Conservation (phyloP, 2,888 invertebrate genomes). For the Phaonia tiefii region DNA sequence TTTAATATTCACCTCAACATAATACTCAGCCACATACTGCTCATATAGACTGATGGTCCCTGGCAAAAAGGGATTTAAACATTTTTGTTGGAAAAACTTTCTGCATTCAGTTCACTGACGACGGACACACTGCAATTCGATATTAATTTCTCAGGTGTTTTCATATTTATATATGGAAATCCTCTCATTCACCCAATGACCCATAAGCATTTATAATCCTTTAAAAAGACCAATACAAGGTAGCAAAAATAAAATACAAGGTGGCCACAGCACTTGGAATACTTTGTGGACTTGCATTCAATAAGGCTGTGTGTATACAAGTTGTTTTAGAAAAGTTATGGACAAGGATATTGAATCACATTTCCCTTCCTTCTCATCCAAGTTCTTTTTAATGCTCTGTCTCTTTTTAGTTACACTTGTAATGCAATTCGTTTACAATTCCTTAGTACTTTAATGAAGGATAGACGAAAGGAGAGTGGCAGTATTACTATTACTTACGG, state of each 20-base stretch:
- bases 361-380: no score
- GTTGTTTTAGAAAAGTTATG: no score
- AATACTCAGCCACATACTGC: background rate
- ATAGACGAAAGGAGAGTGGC: background rate
- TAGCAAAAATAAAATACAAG: background rate
- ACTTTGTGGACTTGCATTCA: no score
- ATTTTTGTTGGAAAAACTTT: constrained; percentile 11
- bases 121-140: constrained; percentile 15
- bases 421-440: no score
- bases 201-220: constrained; percentile 38
- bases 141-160: constrained; percentile 3
- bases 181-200: constrained; percentile 35
- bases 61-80: background rate
- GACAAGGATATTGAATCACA: no score
- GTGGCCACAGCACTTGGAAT: no score
- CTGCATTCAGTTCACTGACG: background rate
- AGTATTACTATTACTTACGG: background rate
- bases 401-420: no score
- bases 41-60: background rate
- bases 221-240: constrained; percentile 10
- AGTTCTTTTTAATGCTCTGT: no score
- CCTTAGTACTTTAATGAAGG: no score
- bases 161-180: constrained; percentile 3
- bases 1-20: background rate
- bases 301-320: no score